These are phyloP conservation scores for Pampusana beccarii DNA, from an alignment of 2,113 vertebrate species.

Conservation along the genomic window DNA sequence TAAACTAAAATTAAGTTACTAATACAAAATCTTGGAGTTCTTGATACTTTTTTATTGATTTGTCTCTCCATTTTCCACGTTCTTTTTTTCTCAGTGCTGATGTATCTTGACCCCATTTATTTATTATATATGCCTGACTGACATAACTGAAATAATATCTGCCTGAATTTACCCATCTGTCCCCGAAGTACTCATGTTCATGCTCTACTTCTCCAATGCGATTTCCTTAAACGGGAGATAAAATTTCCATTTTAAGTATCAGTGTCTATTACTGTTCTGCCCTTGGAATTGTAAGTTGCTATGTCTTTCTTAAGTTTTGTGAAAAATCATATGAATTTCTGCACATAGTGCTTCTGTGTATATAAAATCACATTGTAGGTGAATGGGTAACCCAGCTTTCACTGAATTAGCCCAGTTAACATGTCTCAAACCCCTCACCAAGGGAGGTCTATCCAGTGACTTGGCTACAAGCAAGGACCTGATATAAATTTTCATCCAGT, in stretches of 20 bases:
- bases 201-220: neutral
- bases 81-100: neutral
- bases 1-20: neutral
- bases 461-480: neutral
- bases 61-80: neutral
- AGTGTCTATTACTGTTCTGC: neutral
- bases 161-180: neutral
- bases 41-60: neutral
- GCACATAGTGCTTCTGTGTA: neutral
- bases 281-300: neutral
- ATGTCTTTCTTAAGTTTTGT: neutral
- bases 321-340: neutral
- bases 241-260: slow-evolving; percentile 22
- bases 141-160: neutral
- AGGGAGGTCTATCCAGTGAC: neutral
- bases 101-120: neutral
- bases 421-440: neutral
- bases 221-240: neutral
- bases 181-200: slow-evolving; percentile 25
- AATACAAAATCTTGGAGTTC: neutral
- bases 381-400: neutral
- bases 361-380: neutral
- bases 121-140: slow-evolving; percentile 4
- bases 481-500: neutral
- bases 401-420: neutral